Conservation (phyloP, 2,888 invertebrate genomes). For the Rhogogaster chlorosoma region DNA sequence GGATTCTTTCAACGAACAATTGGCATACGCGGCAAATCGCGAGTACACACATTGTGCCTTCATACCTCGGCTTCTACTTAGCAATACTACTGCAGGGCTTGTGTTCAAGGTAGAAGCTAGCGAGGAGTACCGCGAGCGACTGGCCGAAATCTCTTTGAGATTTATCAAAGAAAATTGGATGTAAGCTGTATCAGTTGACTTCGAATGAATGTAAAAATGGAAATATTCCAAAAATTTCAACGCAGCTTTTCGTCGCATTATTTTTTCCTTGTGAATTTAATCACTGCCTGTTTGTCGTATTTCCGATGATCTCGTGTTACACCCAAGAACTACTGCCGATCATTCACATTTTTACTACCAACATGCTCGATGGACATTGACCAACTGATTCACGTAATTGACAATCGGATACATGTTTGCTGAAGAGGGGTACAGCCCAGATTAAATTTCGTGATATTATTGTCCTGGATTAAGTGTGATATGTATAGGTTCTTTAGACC, state of each 20-base stretch:
- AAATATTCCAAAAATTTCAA: not conserved
- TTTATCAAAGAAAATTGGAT: conserved; percentile 17
- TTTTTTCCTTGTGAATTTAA: not conserved
- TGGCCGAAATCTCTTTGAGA: not conserved
- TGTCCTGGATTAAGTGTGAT: not conserved
- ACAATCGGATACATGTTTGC: no score
- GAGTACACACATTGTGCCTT: conserved; percentile 69
- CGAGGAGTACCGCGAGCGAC: not conserved
- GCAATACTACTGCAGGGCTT: conserved; percentile 63
- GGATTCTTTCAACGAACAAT: conserved; percentile 62
- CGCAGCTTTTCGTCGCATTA: not conserved
- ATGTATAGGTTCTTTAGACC: not conserved
- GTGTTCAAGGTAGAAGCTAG: conserved; percentile 55
- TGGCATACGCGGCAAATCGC: conserved; percentile 61
- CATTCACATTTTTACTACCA: no score
- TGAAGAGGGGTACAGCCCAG: no score
- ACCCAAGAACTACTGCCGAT: not conserved
- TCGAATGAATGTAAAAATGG: not conserved
- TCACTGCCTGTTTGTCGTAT: not conserved
- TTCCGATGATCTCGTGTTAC: not conserved
- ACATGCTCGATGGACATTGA: no score
- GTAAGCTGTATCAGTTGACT: not conserved
- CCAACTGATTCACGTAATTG: no score
- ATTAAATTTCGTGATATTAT: no score
- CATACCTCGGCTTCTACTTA: conserved; percentile 67